phyloP scores from a whole-genome alignment of 2,888 invertebrate species.

The Troides aeacus region DNA sequence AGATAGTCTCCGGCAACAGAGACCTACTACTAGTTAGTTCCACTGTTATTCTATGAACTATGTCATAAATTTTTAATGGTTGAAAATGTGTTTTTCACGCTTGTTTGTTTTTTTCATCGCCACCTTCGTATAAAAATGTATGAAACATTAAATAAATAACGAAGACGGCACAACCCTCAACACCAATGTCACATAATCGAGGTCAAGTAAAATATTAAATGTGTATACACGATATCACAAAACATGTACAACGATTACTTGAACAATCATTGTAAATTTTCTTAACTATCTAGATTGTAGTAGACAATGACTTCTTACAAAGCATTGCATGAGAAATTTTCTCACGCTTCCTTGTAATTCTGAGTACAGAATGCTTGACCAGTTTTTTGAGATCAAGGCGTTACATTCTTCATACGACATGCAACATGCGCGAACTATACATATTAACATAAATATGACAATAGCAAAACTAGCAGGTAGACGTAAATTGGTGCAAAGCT shows the following conservation, averaged over 20 bases:
- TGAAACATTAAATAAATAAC: too few relatives aligned
- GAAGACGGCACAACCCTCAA: not conserved
- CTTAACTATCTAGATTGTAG: not conserved
- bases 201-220: not conserved
- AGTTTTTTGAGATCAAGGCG: slow-evolving; percentile 23
- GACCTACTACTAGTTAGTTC: too few relatives aligned
- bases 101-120: too few relatives aligned
- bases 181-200: not conserved
- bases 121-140: too few relatives aligned
- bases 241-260: not conserved
- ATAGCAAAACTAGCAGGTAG: not conserved
- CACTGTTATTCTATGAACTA: too few relatives aligned
- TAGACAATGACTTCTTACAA: not conserved
- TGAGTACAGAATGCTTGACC: slow-evolving; percentile 1
- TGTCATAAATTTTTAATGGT: too few relatives aligned
- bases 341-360: slow-evolving; percentile 13
- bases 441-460: slow-evolving; percentile 15
- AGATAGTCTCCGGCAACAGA: too few relatives aligned
- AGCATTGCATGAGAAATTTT: slow-evolving; percentile 7
- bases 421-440: not conserved
- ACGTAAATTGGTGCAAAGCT: not conserved
- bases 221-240: not conserved
- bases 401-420: not conserved
- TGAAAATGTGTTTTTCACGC: too few relatives aligned
- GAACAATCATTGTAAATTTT: not conserved